Conservation (phyloP, 2,888 invertebrate genomes). For the Sisyra terminalis region DNA sequence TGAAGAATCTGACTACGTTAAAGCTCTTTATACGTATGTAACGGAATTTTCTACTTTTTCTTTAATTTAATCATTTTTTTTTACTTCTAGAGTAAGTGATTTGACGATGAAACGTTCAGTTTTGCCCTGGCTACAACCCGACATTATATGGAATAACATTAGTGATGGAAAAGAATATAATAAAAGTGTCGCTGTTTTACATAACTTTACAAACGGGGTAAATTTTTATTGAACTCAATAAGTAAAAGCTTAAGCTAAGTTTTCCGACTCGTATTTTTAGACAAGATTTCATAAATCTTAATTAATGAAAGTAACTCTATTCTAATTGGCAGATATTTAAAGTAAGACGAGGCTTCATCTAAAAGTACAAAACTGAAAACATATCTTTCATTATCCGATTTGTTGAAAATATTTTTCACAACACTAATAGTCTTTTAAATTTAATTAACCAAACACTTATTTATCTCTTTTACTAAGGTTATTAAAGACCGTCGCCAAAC, state of each 20-base stretch:
- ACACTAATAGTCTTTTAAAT: too few relatives aligned
- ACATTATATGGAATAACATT: slow-evolving; percentile 26
- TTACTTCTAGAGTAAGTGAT: slow-evolving; percentile 15
- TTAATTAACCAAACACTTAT: too few relatives aligned
- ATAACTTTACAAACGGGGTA: slow-evolving; percentile 32
- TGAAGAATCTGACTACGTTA: slow-evolving; percentile 27
- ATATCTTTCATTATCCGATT: too few relatives aligned
- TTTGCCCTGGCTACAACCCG: slow-evolving; percentile 29
- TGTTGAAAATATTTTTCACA: too few relatives aligned
- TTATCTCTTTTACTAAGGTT: not conserved
- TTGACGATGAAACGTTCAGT: slow-evolving; percentile 14
- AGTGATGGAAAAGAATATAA: slow-evolving; percentile 25
- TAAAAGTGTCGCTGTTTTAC: slow-evolving; percentile 28
- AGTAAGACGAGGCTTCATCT: too few relatives aligned
- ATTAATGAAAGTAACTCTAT: too few relatives aligned
- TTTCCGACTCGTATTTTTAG: not conserved
- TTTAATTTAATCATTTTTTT: not conserved
- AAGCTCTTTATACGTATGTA: slow-evolving; percentile 26
- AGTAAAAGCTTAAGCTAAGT: not conserved
- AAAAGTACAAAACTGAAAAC: too few relatives aligned
- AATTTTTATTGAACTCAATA: slow-evolving; percentile 9
- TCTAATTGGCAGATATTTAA: too few relatives aligned
- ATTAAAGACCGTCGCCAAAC: slow-evolving; percentile 8
- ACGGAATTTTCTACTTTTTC: slow-evolving; percentile 8
- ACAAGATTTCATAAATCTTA: not conserved